Evolutionary conservation across 2,113 vertebrate species (phyloP).

Genomic region (Embiotoca jacksoni): DNA sequence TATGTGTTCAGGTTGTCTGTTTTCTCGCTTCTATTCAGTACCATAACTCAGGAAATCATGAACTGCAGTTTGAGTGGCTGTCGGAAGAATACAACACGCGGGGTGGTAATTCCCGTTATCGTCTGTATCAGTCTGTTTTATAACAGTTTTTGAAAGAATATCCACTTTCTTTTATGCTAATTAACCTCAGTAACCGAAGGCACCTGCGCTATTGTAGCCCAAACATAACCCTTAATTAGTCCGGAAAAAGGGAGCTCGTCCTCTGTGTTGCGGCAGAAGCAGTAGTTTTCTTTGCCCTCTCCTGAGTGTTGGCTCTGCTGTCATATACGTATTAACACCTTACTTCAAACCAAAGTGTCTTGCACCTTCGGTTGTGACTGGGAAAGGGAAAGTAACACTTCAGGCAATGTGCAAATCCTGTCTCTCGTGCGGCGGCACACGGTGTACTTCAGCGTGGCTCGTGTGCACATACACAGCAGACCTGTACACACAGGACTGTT

Average conservation of each 20-base stretch:
- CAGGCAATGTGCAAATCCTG: constrained; percentile 49
- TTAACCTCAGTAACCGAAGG: neutral
- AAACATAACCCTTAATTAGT: constrained; percentile 29
- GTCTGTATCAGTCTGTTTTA: neutral
- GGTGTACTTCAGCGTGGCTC: neutral
- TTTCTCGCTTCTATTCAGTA: too few relatives aligned
- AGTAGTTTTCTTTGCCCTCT: neutral
- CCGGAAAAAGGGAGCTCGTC: neutral
- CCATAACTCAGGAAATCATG: too few relatives aligned
- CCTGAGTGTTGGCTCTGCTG: constrained; percentile 33
- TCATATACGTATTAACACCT: constrained; percentile 55
- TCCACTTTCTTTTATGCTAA: neutral
- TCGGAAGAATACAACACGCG: too few relatives aligned
- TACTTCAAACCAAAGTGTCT: constrained; percentile 59
- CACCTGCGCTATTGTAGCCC: neutral
- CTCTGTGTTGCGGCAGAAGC: constrained; percentile 3
- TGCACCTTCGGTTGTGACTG: constrained; percentile 48
- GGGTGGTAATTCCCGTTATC: too few relatives aligned
- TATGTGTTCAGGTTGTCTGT: too few relatives aligned
- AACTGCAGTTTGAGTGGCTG: too few relatives aligned
- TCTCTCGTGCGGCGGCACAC: constrained; percentile 5
- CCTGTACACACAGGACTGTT: neutral
- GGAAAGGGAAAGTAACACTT: constrained; percentile 52
- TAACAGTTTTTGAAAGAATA: neutral
- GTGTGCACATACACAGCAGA: neutral